Conservation (phyloP, 2,888 invertebrate species). For the Priocnemis perturbator region DNA sequence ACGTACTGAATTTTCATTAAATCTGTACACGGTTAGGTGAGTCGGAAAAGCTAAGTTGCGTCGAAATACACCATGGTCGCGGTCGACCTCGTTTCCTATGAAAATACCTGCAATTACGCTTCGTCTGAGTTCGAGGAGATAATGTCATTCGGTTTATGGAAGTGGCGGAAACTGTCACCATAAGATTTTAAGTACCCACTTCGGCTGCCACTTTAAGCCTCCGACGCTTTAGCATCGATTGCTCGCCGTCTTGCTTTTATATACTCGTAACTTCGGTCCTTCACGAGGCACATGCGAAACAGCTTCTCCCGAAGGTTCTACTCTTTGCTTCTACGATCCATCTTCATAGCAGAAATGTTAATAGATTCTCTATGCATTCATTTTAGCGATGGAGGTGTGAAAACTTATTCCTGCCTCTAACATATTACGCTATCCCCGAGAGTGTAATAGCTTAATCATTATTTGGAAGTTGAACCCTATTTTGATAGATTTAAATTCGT, state of each 20-base stretch:
- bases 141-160: constrained; percentile 15
- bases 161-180: constrained; percentile 16
- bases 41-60: no score
- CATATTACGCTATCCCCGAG: no score
- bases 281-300: no score
- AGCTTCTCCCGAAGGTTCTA: neutral
- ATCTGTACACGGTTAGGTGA: no score
- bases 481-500: no score
- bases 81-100: neutral
- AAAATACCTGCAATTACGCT: constrained; percentile 23
- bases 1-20: no score
- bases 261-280: constrained; percentile 1
- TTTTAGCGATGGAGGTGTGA: no score
- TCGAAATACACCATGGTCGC: no score
- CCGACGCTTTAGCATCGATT: constrained; percentile 27
- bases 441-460: constrained; percentile 25
- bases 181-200: constrained; percentile 25
- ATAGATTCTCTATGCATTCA: no score
- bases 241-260: constrained; percentile 7
- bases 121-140: constrained; percentile 3
- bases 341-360: neutral
- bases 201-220: constrained; percentile 10
- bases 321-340: neutral
- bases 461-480: constrained; percentile 29
- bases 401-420: no score